These are phyloP conservation scores for Herpailurus yagouaroundi DNA, from an alignment of 2,113 vertebrate species.

Conservation along the genomic window DNA sequence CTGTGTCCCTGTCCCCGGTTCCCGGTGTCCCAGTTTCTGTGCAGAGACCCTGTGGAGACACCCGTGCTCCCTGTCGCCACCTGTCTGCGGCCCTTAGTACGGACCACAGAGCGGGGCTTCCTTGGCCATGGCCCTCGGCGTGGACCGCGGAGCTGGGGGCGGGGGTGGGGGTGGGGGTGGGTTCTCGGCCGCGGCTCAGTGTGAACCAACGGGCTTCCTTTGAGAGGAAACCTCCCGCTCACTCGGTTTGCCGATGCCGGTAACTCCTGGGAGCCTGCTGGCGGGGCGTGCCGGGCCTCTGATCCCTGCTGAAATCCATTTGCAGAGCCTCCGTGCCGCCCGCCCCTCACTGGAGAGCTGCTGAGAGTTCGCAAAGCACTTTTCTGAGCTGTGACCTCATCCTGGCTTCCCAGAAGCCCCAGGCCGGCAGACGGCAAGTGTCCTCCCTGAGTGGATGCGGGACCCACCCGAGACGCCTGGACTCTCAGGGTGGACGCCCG, in stretches of 20 bases:
- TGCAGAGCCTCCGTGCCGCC: neutral
- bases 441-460: neutral
- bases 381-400: slow-evolving; percentile 7
- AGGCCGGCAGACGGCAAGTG: neutral
- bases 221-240: neutral
- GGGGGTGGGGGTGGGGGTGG: neutral
- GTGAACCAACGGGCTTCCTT: neutral
- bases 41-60: neutral
- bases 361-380: neutral
- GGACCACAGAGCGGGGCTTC: neutral
- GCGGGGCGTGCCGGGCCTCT: neutral
- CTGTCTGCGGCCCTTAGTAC: neutral
- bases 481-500: neutral
- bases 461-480: neutral
- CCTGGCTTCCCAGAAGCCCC: slow-evolving; percentile 32
- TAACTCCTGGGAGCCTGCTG: neutral
- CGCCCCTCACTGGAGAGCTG: neutral
- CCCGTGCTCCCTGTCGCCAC: no score
- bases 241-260: neutral
- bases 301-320: neutral
- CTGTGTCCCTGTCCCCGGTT: neutral
- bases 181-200: neutral
- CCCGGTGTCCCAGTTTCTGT: no score
- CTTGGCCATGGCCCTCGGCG: neutral
- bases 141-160: neutral